Base-by-base conservation (phyloP, 2,797 vertebrate species). In the Sebastes trivittatus region DNA sequence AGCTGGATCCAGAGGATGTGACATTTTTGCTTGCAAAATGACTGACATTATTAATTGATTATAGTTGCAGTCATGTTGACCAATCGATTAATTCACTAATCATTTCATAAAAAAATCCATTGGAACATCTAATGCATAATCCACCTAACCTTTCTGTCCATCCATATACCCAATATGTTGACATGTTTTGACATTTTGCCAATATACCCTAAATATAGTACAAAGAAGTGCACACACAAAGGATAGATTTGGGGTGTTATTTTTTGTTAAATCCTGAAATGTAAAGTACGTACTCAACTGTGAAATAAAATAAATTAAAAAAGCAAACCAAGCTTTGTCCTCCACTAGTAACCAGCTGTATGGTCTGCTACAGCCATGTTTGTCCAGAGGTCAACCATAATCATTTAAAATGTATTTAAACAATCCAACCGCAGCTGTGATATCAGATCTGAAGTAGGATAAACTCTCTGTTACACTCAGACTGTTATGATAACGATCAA, bases 401-500 rank as follows among this genome's bases (percentile, higher is more conserved):
- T 36, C 0, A 69, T 63, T 49, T 56, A 11, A 58, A 60, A 65
- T 63, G 54, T 23, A 30, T 5, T 9, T 7, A 18, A 62, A 61
- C 63, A 61, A 67, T 30, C 9, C 75, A 71, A 75, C 10, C 10
- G 14, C 72, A 79, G 58, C 69, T 77, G 68, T 77, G 71, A 64
- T 75, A 76, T 69, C 30, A 62, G 30, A 78, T 71, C 10, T 67
- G 54, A 54, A 61, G 27, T 27, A 55, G 56, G 16, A 75, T 60
- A 54, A 80, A 62, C 66, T 75, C 77, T 69, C 54, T 2, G 4
- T 77, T 82, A 59, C 25, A 55, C 60, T 67, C 72, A 27, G 66
- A 30, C 56, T 72, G 66, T 76, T 81, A 64, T 70, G 54, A 78
- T 85, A 75, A 90, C 27, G 36, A 80, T 72, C 62, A 59, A 72